Base-by-base conservation (phyloP, 2,797 vertebrate species). In the Micromesistius poutassou region DNA sequence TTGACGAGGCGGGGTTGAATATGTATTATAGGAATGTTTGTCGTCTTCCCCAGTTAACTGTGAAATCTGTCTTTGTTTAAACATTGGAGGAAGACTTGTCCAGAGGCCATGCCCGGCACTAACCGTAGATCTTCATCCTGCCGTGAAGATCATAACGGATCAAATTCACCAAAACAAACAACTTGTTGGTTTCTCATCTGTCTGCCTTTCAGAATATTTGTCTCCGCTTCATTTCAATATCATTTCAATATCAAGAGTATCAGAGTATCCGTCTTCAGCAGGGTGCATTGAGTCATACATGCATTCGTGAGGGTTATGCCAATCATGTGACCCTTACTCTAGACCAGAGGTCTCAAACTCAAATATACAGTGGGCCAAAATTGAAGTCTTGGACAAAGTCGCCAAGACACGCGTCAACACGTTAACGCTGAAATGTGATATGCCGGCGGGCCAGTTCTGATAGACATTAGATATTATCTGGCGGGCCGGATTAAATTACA, bases 21-120 rank as follows among this genome's bases (percentile, higher is more conserved):
- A 86, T 87, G 86, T 86, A 19, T 55, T 55, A 55, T 22, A 19
- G 5, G 55, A 42, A 42, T 42, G 85, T 78, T 87, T 88, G 84
- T 72, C 78, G 30, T 87, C 74, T 19, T 86, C 74, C 12, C 71
- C 71, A 76, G 82, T 86, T 87, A 89, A 89, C 83, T 83, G 13
- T 84, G 30, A 80, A 82, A 89, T 88, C 74, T 86, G 86, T 82
- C 72, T 22, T 36, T 78, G 82, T 9, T 81, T 81, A 74, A 72
- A 75, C 28, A 73, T 28, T 78, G 71, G 82, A 84, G 40, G 83
- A 73, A 73, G 50, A 74, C 40, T 81, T 84, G 80, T 78, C 87
- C 83, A 76, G 82, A 75, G 83, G 81, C 79, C 79, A 79, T 33
- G 30, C 74, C 75, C 83, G 1, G n/a, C 78, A 83, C 73, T 80